Base-by-base conservation (phyloP, 1,140 invertebrate species). In the Acyrthosiphon pisum region DNA sequence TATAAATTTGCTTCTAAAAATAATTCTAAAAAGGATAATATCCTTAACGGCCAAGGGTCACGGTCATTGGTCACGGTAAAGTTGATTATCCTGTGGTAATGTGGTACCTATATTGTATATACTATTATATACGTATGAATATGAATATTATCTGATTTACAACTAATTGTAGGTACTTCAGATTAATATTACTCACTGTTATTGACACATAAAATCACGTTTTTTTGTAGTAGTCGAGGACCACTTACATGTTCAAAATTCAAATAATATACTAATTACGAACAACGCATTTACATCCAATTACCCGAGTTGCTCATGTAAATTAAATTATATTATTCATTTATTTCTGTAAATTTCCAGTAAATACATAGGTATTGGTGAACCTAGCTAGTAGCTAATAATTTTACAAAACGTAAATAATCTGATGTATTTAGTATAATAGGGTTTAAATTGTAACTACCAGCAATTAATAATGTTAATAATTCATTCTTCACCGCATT, bases 1-100 rank as follows among this genome's bases (percentile, higher is more conserved):
- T 87, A 87, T 87, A 46, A n/a, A 8, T 84, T 87, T 18, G 44
- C 22, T 87, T 87, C 44, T 46, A 46, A 46, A 87, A 87, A 87
- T 46, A 87, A 46, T 87, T n/a, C 44, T 23, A n/a, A 9, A 3
- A 44, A 26, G 23, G 37, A 84, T 8, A 84, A 30, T 84, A 84
- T 30, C 18, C 9, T 87, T 87, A 46, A 48, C 18, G 84, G 84
- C 6, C 26, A 87, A 87, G 2, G 84, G 84, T 46, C 84, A 87
- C 26, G 44, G 44, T 18, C 84, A 87, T 46, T 87, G 30, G 84
- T 87, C 44, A 87, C 23, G 48, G 2, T 46, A 48, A 46, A 87
- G 84, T 87, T 87, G 44, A 46, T 84, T 44, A 14, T 84, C 23
- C 11, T 84, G 23, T 26, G 22, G 9, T 26, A 18, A 26, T 30